Evolutionary conservation across 2,888 invertebrate genomes (phyloP), one percentile per base, ranked within the genome.

Genomic region (Chalcosyrphus nemorum): DNA sequence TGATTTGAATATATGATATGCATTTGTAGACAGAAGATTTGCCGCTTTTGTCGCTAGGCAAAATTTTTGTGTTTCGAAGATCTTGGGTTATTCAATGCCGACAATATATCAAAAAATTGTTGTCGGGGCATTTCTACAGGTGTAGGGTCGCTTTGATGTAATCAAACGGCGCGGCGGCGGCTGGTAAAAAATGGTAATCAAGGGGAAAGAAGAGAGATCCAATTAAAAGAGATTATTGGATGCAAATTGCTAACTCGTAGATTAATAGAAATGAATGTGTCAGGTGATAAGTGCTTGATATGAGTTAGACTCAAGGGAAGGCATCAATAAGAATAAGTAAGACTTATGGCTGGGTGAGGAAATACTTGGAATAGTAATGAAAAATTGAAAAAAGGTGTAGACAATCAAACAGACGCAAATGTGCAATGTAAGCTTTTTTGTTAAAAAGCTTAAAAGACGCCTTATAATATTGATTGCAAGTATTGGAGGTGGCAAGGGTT

Each of bases 1-100:
- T 50, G 50, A 66, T 76, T 59, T 66, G 66, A 41, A 76, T 76
- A 59, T 11, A 11, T 29, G 29, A 35, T 74, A 75, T 47, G 45
- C 21, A 13, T 52, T 54, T 7, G 38, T 6, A 27, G 63, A 32
- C 15, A 17, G 21, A 52, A 19, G 24, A 43, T 56, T 17, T 35
- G 56, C 35, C 15, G 74, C 63, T 74, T 29, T 17, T 74, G 24
- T 35, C n/a, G 13, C 24, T 45, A 29, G 27, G 65, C 35, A 27
- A 47, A 74, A 47, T 35, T 35, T n/a, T n/a, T n/a, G n/a, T 21
- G 6, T 24, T 57, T 13, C 2, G n/a, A 15, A n/a, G 70, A 47
- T 59, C 19, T 54, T 54, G 54, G 54, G 17, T 2, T 9, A 32
- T 17, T 17, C 54, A 54, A 54, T 32, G 54, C 7, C 32, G 29